Conservation (phyloP, 2,888 invertebrate genomes). For the Schizaphis graminum region DNA sequence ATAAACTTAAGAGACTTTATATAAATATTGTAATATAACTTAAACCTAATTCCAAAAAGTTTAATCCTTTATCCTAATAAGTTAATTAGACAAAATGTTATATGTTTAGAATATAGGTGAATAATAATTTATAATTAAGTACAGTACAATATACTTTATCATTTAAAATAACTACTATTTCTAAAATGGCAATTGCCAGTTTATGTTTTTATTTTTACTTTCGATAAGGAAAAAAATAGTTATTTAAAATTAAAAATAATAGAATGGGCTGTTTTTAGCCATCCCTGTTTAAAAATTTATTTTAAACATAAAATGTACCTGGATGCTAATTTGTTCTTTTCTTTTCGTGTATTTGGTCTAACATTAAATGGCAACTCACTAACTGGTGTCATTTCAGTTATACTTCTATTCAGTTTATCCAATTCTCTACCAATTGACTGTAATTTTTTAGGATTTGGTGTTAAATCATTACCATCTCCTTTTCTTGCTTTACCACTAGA, state of each 20-base stretch:
- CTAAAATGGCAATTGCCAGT: background rate
- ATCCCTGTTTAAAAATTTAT: background rate
- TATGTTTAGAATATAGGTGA: no score
- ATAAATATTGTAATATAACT: no score
- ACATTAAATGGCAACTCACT: conserved; percentile 92
- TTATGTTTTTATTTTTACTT: no score
- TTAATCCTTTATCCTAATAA: no score
- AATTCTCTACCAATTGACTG: conserved; percentile 92
- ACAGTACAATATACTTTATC: background rate
- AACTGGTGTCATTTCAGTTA: conserved; percentile 92
- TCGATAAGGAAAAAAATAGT: background rate
- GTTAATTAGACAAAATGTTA: no score
- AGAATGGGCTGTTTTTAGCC: no score
- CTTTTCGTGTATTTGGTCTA: conserved; percentile 93
- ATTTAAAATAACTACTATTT: background rate
- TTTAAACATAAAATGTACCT: conserved; percentile 71
- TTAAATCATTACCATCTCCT: conserved; percentile 97
- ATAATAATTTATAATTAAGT: background rate
- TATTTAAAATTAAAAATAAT: background rate
- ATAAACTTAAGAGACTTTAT: no score
- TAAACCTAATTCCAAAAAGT: no score
- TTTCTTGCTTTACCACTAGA: conserved; percentile 89
- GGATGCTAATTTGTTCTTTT: conserved; percentile 97
- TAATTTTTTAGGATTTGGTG: conserved; percentile 93
- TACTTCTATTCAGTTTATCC: conserved; percentile 89